These are phyloP conservation scores for Gymnopithys bicolor DNA, from an alignment of 2,797 vertebrate species.

Conservation along the genomic window DNA sequence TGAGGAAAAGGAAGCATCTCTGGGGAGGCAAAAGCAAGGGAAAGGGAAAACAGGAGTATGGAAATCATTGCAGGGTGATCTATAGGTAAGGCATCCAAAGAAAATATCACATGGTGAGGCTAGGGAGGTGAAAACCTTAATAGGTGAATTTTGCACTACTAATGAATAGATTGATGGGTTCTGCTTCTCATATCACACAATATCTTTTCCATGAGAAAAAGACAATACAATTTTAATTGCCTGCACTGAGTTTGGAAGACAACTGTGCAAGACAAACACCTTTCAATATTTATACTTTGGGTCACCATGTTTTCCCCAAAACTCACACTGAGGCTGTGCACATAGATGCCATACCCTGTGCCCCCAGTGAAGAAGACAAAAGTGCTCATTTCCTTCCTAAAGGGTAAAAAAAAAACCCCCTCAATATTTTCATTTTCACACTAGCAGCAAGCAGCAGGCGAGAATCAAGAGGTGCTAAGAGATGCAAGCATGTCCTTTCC, in stretches of 20 bases:
- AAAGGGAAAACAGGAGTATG: not conserved
- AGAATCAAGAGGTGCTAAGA: conserved; percentile 74
- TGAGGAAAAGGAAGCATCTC: not conserved
- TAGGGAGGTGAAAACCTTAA: not conserved
- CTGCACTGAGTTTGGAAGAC: not conserved
- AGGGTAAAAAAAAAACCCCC: conserved; percentile 29
- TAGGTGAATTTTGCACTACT: not conserved
- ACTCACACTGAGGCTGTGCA: not conserved
- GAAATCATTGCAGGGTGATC: not conserved
- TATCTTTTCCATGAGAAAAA: not conserved
- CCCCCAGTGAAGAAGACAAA: conserved; percentile 22
- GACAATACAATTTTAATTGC: not conserved
- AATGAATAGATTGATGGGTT: not conserved
- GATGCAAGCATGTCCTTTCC: conserved; percentile 76
- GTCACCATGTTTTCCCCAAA: not conserved
- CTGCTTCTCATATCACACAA: not conserved
- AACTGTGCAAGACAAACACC: not conserved
- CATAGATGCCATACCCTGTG: not conserved
- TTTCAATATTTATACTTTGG: not conserved
- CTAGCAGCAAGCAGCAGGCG: conserved; percentile 80
- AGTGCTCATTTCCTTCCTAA: conserved; percentile 55
- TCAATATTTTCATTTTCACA: conserved; percentile 69
- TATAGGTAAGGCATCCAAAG: conserved; percentile 3
- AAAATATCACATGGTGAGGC: not conserved
- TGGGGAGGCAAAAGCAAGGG: not conserved